Conservation (phyloP, 1,140 invertebrate species). For the Elymnias hypermnestra region DNA sequence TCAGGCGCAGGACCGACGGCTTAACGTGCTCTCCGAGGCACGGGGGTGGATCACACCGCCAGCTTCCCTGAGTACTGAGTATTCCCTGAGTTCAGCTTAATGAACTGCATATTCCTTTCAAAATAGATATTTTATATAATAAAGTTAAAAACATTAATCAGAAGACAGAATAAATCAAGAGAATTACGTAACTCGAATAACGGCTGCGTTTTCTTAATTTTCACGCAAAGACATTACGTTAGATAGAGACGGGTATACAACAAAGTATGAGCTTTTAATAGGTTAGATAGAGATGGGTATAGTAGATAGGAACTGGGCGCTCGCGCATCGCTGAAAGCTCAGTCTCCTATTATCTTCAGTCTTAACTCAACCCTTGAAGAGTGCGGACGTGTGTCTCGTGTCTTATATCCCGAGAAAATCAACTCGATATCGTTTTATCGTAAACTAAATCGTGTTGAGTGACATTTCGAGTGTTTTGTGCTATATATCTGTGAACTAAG, state of each 20-base stretch:
- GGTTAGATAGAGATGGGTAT: constrained; percentile 38
- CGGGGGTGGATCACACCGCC: too few species aligned
- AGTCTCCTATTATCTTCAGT: constrained; percentile 48
- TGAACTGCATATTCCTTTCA: neutral
- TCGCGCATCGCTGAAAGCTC: constrained; percentile 67
- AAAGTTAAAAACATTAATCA: constrained; percentile 62
- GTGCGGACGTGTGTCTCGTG: constrained; percentile 30
- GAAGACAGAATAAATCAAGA: constrained; percentile 54
- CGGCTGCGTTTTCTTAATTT: constrained; percentile 59
- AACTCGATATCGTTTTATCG: constrained; percentile 39
- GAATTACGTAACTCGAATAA: constrained; percentile 48
- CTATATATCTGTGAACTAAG: constrained; percentile 30
- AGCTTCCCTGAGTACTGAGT: too few species aligned
- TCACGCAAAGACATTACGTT: constrained; percentile 46
- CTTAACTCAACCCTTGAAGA: constrained; percentile 37
- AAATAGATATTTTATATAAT: too few species aligned
- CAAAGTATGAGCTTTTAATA: constrained; percentile 21
- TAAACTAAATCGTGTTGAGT: constrained; percentile 40
- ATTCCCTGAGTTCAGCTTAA: too few species aligned
- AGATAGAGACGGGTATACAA: constrained; percentile 40
- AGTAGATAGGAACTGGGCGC: constrained; percentile 29
- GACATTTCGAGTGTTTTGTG: constrained; percentile 44
- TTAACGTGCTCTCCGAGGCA: too few species aligned
- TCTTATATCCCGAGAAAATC: constrained; percentile 24
- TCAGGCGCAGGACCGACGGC: too few species aligned